Base-by-base conservation (phyloP, 2,797 vertebrate species). In the Taeniopygia guttata region DNA sequence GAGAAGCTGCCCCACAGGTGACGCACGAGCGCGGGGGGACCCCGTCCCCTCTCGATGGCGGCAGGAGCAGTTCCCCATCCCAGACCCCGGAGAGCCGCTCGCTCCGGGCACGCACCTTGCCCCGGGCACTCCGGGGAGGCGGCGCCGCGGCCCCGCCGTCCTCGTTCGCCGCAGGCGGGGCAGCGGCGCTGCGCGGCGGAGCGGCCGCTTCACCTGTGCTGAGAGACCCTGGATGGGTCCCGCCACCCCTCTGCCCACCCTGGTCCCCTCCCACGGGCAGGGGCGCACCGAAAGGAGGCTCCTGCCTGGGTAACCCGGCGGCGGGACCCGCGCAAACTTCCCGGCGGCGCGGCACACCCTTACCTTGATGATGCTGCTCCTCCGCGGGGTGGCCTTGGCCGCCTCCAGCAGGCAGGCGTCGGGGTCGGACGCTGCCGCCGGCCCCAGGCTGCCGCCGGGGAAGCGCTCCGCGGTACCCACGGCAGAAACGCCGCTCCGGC, bases 351-450 rank as follows among this genome's bases (percentile, higher is more conserved):
- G 14, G 40, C 29, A 25, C 67, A 3, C n/a, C 43, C 83, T 86
- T 64, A 98, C 98, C 98, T 98, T 98, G 86, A 98, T 98, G 91
- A 98, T 98, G 95, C 98, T 98, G 96, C 98, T 98, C 76, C 98
- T 96, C 45, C 98, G 89, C 22, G 98, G 98, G 58, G 98, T 97
- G 29, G 97, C 97, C 36, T 96, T 96, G 51, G 98, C 97, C 17
- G 98, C 98, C 63, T 98, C 98, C 90, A 98, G 79, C 45, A 98
- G 91, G 18, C 93, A 87, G 19, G 90, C 87, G 68, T 98, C 98
- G 14, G 88, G 40, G 59, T 98, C 98, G 3, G 62, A 34, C 1
- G 93, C 69, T 20, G 84, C 76, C n/a, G 45, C n/a, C 5, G 95
- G 87, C 40, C 40, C 97, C 22, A 77, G 64, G 84, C 30, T 67